phyloP scores from a whole-genome alignment of 2,113 vertebrate species.

The Bambusicola thoracicus region DNA sequence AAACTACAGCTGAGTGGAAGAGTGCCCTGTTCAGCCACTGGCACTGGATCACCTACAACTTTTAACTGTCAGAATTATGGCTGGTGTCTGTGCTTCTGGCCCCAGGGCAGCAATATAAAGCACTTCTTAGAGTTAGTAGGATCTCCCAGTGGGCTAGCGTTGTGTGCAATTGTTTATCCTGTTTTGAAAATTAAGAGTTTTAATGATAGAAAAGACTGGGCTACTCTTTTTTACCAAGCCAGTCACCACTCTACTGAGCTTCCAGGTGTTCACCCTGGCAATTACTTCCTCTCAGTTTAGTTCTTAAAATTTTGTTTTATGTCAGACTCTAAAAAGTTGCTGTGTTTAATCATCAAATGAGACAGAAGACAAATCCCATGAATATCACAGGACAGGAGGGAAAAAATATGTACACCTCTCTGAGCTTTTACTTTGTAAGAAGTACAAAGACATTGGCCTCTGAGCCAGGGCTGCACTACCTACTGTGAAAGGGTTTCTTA shows the following conservation, averaged over 20 bases:
- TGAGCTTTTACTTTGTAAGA: background rate
- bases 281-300: background rate
- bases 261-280: background rate
- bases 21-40: background rate
- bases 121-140: accelerated
- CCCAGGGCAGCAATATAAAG: background rate
- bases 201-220: background rate
- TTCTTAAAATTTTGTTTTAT: background rate
- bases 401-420: background rate
- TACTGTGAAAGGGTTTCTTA: background rate
- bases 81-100: accelerated
- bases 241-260: background rate
- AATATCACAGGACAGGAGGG: background rate
- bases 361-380: background rate
- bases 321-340: background rate
- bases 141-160: background rate
- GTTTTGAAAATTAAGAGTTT: background rate
- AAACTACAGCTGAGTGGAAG: background rate
- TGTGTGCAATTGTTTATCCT: background rate
- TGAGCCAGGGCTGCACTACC: background rate
- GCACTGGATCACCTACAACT: background rate
- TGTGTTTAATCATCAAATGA: background rate
- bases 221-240: background rate
- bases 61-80: background rate
- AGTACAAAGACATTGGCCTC: background rate